Base-by-base conservation (phyloP, 2,113 vertebrate species). In the Chaetodon trifascialis region DNA sequence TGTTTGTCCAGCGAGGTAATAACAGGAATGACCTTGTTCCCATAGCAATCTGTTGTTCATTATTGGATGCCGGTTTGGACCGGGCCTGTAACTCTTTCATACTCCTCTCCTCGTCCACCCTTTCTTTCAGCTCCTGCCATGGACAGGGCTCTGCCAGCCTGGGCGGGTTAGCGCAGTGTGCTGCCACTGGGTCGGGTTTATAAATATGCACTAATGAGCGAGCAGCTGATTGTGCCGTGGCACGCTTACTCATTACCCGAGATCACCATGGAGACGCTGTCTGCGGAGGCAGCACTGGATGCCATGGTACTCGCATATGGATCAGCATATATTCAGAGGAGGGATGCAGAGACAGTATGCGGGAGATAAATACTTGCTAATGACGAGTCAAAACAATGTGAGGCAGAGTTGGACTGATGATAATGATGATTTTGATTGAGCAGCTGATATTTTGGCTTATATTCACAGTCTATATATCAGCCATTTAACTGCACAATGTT, bases 201-300 rank as follows among this genome's bases (percentile, higher is more conserved):
- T 87, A 89, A 90, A 90, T 83, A 91, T 85, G 86, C 87, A 7
- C 83, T 91, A 93, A 92, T 88, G 88, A 92, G 91, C 78, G 19
- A 73, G 78, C 34, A 16, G 40, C 81, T 90, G 92, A 92, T 90
- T 89, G 90, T 86, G 85, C 76, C 21, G 82, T 78, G 78, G 86
- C 87, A 84, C 80, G 73, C 80, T 91, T 84, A 86, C 59, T 84
- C 84, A 82, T 91, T 88, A 83, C 73, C 74, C 51, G 0, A 14
- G 60, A 87, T 92, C 86, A 75, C 92, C 91, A 89, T 91, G 90
- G 90, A 79, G 87, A 93, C 52, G 7, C 59, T 21, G 73, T 67
- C n/a, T 86, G 87, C 25, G 52, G 78, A 89, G 81, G 85, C 83
- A 64, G 83, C 16, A 8, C 72, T 40, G 76, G 80, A 82, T 86